Base-by-base conservation (phyloP, 2,888 invertebrate species). In the Mesorhabditis sp. region DNA sequence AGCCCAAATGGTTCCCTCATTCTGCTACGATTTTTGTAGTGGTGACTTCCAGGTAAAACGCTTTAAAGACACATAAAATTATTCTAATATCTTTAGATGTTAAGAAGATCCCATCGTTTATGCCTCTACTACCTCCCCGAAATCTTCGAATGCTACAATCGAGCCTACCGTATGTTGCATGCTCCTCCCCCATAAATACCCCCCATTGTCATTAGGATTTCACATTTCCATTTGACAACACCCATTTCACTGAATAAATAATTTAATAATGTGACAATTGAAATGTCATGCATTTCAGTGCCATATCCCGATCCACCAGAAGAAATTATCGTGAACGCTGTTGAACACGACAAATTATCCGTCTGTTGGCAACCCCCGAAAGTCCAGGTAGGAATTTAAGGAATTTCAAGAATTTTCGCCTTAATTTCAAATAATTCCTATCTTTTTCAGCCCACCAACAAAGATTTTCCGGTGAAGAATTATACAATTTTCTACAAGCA, bases 81-180 rank as follows among this genome's bases (percentile, higher is more conserved):
- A 65, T 13, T 5, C 3, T n/a, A 15, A 45, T 28, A 42, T n/a
- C 4, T 72, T 68, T 70, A 83, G 77, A 81, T 81, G 77, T 75
- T 85, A 6, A 79, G 82, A 67, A 71, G 79, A 6, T 80, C 84
- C 2, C 86, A 85, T 72, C 80, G 83, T 5, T 78, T 85, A 7
- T 85, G 85, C 72, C 75, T 85, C 42, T 85, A 85, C 71, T 85
- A 83, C 68, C 77, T 85, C n/a, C 83, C 84, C 4, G 85, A 85
- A 70, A 85, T 85, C 28, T 82, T 85, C 72, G 79, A 80, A 28
- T 85, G 85, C 72, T 82, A 84, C 76, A 83, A 82, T 65, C 76
- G 77, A 43, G 82, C 77, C 41, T 82, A 79, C 70, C 77, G 82
- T 81, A 79, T 73, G 81, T 77, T 75, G 61, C 67, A 67, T 66